phyloP scores from a whole-genome alignment of 2,113 vertebrate species.

The Syngnathus typhle region DNA sequence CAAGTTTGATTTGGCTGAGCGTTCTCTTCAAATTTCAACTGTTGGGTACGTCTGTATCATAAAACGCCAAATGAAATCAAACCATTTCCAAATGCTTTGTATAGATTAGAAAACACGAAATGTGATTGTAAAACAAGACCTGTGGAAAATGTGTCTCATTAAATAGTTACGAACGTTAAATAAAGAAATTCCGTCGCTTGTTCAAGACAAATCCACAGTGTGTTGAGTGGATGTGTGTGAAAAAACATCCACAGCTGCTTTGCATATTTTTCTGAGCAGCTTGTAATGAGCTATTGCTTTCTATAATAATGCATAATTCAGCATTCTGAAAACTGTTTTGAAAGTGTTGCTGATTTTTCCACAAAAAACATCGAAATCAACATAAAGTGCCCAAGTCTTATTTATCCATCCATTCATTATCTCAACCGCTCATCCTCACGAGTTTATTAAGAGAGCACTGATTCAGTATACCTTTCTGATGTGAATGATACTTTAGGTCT shows the following conservation, averaged over 20 bases:
- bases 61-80: background rate
- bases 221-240: background rate
- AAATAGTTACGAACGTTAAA: constrained; percentile 9
- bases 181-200: background rate
- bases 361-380: constrained; percentile 6
- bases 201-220: too few species aligned
- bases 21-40: constrained; percentile 16
- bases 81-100: background rate
- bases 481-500: constrained; percentile 8
- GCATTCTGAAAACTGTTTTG: background rate
- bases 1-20: constrained; percentile 37
- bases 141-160: constrained; percentile 6
- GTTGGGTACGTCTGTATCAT: background rate
- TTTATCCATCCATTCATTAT: too few species aligned
- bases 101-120: background rate
- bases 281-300: constrained; percentile 1
- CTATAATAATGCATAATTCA: background rate
- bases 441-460: background rate
- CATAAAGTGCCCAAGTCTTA: background rate
- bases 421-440: too few species aligned
- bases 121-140: background rate
- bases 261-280: background rate
- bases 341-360: constrained; percentile 3
- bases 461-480: constrained; percentile 1
- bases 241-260: background rate